Percentiles rank a stretch among this genome's conserved stretches.
phyloP scores from a whole-genome alignment of 2,113 vertebrate genomes.

The Crotalus tigris region DNA sequence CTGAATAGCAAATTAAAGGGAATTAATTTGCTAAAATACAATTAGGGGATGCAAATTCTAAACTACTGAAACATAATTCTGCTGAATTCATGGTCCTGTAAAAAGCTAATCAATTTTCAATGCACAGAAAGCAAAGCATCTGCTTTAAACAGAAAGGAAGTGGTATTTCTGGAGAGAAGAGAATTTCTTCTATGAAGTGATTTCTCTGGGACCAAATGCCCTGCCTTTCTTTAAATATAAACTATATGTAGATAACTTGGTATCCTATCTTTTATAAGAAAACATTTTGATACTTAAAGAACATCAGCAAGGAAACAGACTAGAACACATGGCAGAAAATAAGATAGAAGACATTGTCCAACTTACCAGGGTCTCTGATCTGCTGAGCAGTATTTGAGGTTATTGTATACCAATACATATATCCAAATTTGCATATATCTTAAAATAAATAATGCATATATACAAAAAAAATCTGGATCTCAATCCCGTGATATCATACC shows the following conservation, averaged over 20 bases:
- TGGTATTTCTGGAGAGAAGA: background rate
- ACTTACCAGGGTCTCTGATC: background rate
- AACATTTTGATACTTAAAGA: background rate
- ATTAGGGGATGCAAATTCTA: slow-evolving; percentile 44
- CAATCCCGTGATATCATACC: too few relatives aligned
- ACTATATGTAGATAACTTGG: background rate
- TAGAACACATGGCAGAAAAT: background rate
- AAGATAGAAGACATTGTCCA: background rate
- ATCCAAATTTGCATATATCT: too few relatives aligned
- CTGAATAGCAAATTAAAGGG: slow-evolving; percentile 38
- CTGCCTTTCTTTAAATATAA: background rate
- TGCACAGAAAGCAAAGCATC: background rate
- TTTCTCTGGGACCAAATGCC: background rate
- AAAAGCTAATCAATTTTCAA: slow-evolving; percentile 6
- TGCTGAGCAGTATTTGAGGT: background rate
- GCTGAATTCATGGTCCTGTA: slow-evolving; percentile 40
- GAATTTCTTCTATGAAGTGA: background rate
- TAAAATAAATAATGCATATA: too few relatives aligned
- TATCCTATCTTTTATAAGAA: background rate
- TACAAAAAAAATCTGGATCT: too few relatives aligned
- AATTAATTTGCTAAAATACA: slow-evolving; percentile 48
- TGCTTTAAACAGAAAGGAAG: background rate
- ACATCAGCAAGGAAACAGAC: background rate
- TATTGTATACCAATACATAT: too few relatives aligned
- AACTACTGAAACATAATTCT: background rate